Conservation (phyloP, 2,797 vertebrate genomes). For the Tenualosa thibaudeaui region DNA sequence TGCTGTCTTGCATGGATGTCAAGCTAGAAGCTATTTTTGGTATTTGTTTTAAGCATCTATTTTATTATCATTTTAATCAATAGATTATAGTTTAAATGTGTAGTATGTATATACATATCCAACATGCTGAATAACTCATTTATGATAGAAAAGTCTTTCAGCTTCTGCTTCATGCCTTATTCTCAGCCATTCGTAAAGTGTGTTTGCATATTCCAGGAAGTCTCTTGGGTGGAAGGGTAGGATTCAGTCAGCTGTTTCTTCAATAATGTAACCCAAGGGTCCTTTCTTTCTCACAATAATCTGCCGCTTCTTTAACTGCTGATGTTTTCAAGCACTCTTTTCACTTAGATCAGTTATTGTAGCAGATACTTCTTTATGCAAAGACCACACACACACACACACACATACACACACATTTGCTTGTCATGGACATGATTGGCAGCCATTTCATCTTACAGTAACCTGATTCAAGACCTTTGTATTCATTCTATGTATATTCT, state of each 20-base stretch:
- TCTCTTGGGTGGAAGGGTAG: background rate
- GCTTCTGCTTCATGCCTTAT: background rate
- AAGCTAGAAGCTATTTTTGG: background rate
- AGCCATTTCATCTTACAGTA: background rate
- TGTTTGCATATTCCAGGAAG: background rate
- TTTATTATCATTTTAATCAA: background rate
- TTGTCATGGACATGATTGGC: background rate
- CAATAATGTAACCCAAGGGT: background rate
- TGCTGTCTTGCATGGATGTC: background rate
- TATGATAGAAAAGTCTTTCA: background rate
- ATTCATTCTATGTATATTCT: background rate
- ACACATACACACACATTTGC: constrained; percentile 6
- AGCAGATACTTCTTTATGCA: background rate
- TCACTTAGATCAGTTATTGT: background rate
- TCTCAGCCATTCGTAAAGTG: background rate
- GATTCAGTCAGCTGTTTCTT: constrained; percentile 7
- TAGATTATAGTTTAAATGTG: background rate
- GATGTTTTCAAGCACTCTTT: background rate
- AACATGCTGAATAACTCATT: background rate
- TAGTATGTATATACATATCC: background rate
- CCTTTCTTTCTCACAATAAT: background rate
- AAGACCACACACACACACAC: background rate
- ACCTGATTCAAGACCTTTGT: background rate
- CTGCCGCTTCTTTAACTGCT: background rate
- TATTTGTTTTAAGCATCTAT: background rate